Evolutionary conservation across 2,888 invertebrate species (phyloP), one percentile per base, ranked within the genome.

Genomic region (Dryococelus australis): DNA sequence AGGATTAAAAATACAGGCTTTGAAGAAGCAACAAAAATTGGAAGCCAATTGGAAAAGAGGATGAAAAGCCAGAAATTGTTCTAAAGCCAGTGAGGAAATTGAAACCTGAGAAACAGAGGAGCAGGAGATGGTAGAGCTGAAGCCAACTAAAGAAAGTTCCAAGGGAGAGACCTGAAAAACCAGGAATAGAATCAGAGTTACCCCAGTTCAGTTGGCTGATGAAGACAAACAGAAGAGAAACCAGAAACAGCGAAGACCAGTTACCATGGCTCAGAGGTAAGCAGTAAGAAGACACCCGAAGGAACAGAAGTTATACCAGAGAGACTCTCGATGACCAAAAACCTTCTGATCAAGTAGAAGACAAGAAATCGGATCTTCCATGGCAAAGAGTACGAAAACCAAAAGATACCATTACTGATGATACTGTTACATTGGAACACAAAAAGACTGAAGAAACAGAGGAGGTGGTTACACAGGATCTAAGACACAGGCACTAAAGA

Each of bases 1-100:
- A 88, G 78, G 87, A 85, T 84, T 65, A 89, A 51, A 88, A 86
- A 85, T 51, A 89, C 5, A 89, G 88, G 26, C 85, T 87, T 51
- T 87, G 24, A 86, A 89, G 26, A 85, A 65, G 86, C 35, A 87
- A 65, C 84, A 87, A 87, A 90, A 89, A 88, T 91, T 91, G 81
- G 88, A 89, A 81, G 88, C 87, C 83, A 26, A 27, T 12, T 20
- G 81, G 43, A n/a, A 78, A 16, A 53, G 84, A 84, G 94, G 90
- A 92, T 94, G 87, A 87, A 89, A 0, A 65, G 87, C 88, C 89
- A 8, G 88, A 88, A 43, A 88, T 91, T n/a, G 89, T 89, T 27
- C 65, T 88, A 26, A 89, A 87, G 26, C 86, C 87, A 87, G 85
- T 91, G 90, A 91, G 88, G 88, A 78, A 90, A 89, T 87, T 88